A percentile compares a stretch with the other conserved stretches of the same genome.
Conservation (phyloP, 2,888 invertebrate species). For the Calameuta filiformis region DNA sequence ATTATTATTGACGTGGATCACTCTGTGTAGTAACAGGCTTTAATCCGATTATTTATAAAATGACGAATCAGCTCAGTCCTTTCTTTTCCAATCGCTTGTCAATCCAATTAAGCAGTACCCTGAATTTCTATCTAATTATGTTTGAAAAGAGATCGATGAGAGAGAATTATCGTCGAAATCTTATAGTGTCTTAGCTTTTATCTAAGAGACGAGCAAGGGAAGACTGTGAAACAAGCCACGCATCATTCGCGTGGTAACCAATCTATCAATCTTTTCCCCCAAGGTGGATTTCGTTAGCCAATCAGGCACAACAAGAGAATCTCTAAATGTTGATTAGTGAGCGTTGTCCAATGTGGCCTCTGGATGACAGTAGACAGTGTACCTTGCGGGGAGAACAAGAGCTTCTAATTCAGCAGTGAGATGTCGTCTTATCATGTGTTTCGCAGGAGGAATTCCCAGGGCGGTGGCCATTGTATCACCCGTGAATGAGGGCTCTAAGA, state of each 20-base stretch:
- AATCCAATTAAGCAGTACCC: neutral
- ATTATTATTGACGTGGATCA: neutral
- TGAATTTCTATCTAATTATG: neutral
- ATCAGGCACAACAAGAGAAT: neutral
- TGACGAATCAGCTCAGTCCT: neutral
- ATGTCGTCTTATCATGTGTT: slow-evolving; percentile 93
- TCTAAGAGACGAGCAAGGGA: neutral
- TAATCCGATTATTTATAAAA: neutral
- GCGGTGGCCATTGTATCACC: slow-evolving; percentile 96
- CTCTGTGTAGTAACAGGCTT: neutral
- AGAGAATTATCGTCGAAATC: neutral
- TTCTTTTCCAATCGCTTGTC: neutral
- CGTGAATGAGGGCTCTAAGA: slow-evolving; percentile 92
- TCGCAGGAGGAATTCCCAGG: slow-evolving; percentile 90
- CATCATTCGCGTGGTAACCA: neutral
- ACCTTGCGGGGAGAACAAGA: slow-evolving; percentile 93
- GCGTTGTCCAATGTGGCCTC: slow-evolving; percentile 62
- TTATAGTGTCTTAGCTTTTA: neutral
- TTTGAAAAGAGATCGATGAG: neutral
- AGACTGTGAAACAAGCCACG: neutral
- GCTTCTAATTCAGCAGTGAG: slow-evolving; percentile 91
- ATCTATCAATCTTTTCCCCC: neutral
- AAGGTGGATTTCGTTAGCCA: neutral
- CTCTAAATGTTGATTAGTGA: slow-evolving; percentile 40
- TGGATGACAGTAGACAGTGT: slow-evolving; percentile 65